Percentiles rank a stretch among this genome's conserved stretches.
phyloP scores from a whole-genome alignment of 2,888 invertebrate species.

The Leucoptera coffeella region DNA sequence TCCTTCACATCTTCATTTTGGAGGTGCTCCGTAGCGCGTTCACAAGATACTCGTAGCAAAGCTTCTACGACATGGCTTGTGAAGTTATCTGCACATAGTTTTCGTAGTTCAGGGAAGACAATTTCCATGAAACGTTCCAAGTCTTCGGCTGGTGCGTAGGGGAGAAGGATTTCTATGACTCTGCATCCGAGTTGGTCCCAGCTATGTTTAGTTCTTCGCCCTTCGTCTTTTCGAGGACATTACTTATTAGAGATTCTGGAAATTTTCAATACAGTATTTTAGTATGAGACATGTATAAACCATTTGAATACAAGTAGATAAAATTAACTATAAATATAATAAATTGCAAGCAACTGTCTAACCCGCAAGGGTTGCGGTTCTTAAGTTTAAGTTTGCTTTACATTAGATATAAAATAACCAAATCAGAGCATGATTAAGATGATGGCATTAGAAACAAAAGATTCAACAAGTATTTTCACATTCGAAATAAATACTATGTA shows the following conservation, averaged over 20 bases:
- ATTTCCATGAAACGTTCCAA: constrained; percentile 58
- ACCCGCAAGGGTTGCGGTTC: too few species aligned
- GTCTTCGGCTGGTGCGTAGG: constrained; percentile 57
- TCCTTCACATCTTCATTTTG: constrained; percentile 11
- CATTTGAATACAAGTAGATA: too few species aligned
- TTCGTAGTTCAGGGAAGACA: constrained; percentile 61
- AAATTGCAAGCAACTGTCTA: too few species aligned
- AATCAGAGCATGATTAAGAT: too few species aligned
- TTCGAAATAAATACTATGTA: too few species aligned
- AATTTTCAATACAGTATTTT: constrained; percentile 8
- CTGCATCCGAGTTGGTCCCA: constrained; percentile 74
- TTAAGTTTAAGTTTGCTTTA: too few species aligned
- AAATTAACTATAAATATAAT: too few species aligned
- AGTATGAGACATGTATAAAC: background rate
- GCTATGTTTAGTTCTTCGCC: constrained; percentile 66
- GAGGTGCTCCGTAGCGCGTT: constrained; percentile 36
- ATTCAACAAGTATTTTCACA: too few species aligned
- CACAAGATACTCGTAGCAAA: constrained; percentile 50
- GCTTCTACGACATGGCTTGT: constrained; percentile 76
- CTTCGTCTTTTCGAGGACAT: constrained; percentile 66
- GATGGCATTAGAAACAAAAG: too few species aligned
- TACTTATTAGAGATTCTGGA: constrained; percentile 63
- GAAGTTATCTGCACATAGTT: constrained; percentile 67
- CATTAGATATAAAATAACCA: too few species aligned
- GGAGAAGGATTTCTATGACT: constrained; percentile 69